Conservation (phyloP, 2,797 vertebrate species). For the Danio albolineatus region DNA sequence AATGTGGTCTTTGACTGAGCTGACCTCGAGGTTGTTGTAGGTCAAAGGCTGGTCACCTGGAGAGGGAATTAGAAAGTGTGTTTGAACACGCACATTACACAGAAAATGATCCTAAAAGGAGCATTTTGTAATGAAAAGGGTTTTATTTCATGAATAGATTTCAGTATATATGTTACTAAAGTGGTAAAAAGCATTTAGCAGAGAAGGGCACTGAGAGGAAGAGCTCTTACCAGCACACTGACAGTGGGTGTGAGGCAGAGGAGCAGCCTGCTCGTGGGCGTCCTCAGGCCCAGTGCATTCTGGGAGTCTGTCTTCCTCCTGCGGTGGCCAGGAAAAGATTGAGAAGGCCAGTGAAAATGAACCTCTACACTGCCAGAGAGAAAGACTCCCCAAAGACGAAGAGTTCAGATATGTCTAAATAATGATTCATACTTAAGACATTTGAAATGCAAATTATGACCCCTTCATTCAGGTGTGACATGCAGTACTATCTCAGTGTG, state of each 20-base stretch:
- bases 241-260: conserved; percentile 67
- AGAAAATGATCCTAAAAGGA: not conserved
- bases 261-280: conserved; percentile 67
- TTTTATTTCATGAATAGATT: not conserved
- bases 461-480: conserved; percentile 18
- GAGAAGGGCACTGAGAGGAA: conserved; percentile 10
- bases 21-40: conserved; percentile 23
- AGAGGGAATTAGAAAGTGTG: conserved; percentile 3
- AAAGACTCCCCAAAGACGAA: not conserved
- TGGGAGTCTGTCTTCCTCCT: conserved; percentile 67
- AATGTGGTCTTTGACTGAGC: conserved; percentile 43
- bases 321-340: conserved; percentile 57
- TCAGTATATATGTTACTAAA: not conserved
- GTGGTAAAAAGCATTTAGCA: conserved; percentile 5
- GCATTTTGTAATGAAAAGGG: not conserved
- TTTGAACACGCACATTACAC: not conserved
- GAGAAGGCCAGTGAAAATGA: conserved; percentile 23
- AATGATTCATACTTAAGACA: conserved; percentile 47
- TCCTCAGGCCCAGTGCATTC: conserved; percentile 63
- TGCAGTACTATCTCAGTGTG: not conserved
- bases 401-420: conserved; percentile 54
- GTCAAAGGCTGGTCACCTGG: conserved; percentile 77
- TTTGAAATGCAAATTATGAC: conserved; percentile 70
- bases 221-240: conserved; percentile 79
- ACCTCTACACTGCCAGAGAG: not conserved